Conservation (phyloP, 2,888 invertebrate genomes). For the Nephrotoma flavescens region DNA sequence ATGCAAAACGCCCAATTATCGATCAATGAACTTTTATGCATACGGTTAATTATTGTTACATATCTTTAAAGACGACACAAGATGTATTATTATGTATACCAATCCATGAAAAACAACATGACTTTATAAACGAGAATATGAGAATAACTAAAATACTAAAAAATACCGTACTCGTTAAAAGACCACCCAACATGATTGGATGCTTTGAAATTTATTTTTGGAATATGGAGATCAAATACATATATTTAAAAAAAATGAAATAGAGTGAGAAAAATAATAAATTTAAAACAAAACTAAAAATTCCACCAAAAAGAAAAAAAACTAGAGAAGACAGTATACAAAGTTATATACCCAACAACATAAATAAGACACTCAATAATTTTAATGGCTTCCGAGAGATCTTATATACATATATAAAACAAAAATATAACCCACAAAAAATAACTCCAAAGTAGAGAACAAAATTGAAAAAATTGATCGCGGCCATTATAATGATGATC, state of each 20-base stretch:
- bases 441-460: neutral
- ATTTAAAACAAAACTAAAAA: neutral
- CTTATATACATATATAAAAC: neutral
- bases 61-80: neutral
- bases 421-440: neutral
- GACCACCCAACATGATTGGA: neutral
- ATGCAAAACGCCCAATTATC: neutral
- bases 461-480: neutral
- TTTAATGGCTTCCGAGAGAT: neutral
- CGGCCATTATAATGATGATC: neutral
- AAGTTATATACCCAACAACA: neutral
- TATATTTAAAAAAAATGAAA: neutral
- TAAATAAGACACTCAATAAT: neutral
- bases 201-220: neutral
- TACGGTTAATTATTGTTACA: neutral
- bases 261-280: neutral
- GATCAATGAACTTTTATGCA: neutral
- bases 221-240: neutral
- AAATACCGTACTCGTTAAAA: neutral
- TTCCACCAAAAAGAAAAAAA: neutral
- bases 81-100: neutral
- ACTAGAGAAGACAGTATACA: neutral
- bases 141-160: neutral
- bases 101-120: neutral
- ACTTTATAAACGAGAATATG: neutral